Percentiles rank a stretch among this genome's conserved stretches.
phyloP scores from a whole-genome alignment of 1,140 invertebrate genomes.

The Antheraea mylitta region DNA sequence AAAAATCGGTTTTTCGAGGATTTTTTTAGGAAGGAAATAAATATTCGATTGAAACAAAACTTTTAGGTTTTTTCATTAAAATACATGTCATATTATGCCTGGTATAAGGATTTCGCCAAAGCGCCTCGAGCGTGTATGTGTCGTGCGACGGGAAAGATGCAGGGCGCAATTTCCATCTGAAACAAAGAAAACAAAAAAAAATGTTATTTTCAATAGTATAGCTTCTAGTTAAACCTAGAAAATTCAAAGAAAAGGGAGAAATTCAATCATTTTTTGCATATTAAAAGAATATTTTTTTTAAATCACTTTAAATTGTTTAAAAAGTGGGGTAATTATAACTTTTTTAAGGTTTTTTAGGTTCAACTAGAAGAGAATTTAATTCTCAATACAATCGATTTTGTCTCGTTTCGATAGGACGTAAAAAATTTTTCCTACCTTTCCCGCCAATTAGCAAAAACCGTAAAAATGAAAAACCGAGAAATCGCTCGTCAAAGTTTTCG shows the following conservation, averaged over 20 bases:
- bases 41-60: slow-evolving; percentile 8
- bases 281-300: no score
- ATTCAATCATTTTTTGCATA: background rate
- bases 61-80: slow-evolving; percentile 13
- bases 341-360: no score
- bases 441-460: no score
- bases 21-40: slow-evolving; percentile 5
- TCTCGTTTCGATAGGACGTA: no score
- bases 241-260: slow-evolving; percentile 10
- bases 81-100: slow-evolving; percentile 14
- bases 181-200: slow-evolving; percentile 9
- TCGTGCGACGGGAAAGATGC: slow-evolving; percentile 15
- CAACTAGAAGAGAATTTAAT: no score
- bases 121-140: slow-evolving; percentile 13
- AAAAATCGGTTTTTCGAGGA: background rate
- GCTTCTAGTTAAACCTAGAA: slow-evolving; percentile 12
- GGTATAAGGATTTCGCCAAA: slow-evolving; percentile 12
- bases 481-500: no score
- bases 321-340: no score
- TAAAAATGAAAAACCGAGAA: no score
- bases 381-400: no score
- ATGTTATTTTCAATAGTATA: slow-evolving; percentile 12
- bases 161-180: background rate
- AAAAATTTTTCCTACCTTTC: no score
- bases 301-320: no score